These are phyloP conservation scores for Heterodera filipjevi DNA, from an alignment of 2,888 invertebrate genomes.

Conservation along the genomic window DNA sequence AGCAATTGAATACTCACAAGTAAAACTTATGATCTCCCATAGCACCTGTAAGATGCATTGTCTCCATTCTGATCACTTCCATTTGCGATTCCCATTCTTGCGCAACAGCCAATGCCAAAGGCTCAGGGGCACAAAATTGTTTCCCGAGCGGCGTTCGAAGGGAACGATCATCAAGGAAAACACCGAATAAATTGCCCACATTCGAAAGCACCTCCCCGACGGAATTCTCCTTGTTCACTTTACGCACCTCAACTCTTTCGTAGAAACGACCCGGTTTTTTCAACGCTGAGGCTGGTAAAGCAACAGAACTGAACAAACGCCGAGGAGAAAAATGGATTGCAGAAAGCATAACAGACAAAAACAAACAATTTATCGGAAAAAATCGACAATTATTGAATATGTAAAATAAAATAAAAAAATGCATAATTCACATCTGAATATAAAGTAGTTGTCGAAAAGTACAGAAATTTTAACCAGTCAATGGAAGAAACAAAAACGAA, in stretches of 20 bases:
- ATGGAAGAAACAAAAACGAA: not conserved
- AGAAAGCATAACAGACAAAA: not conserved
- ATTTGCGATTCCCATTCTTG: constrained; percentile 90
- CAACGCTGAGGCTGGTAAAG: constrained; percentile 5
- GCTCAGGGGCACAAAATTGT: constrained; percentile 70
- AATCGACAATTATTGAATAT: too few relatives aligned
- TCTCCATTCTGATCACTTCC: constrained; percentile 72
- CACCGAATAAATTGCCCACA: not conserved
- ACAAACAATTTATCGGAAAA: not conserved
- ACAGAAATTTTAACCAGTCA: not conserved
- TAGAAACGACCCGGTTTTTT: constrained; percentile 9
- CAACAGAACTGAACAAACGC: not conserved
- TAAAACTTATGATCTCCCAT: too few relatives aligned
- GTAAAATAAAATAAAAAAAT: too few relatives aligned
- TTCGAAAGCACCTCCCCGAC: not conserved
- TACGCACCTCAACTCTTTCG: constrained; percentile 1
- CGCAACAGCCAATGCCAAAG: constrained; percentile 87
- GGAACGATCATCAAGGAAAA: constrained; percentile 7
- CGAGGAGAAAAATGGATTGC: too few relatives aligned
- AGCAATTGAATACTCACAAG: too few relatives aligned
- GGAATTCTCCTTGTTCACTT: not conserved
- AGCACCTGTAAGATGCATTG: constrained; percentile 73
- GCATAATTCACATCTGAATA: too few relatives aligned
- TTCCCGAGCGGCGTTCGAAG: constrained; percentile 15
- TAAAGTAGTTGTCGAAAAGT: not conserved